Evolutionary conservation across 2,113 vertebrate species (phyloP).

Genomic region (Trogon surrucura): DNA sequence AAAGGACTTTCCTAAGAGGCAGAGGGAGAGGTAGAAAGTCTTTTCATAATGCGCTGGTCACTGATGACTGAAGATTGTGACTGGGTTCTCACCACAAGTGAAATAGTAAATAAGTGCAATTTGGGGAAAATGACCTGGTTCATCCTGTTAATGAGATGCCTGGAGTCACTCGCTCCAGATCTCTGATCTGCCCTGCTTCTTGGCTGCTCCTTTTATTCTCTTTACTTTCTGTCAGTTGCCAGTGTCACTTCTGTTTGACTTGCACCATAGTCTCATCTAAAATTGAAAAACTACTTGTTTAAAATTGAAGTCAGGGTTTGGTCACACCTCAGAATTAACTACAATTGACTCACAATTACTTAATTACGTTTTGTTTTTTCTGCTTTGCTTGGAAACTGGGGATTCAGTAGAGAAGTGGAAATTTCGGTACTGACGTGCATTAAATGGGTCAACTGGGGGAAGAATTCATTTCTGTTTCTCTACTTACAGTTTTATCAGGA

Average conservation of each 20-base stretch:
- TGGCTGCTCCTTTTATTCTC: background rate
- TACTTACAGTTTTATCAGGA: background rate
- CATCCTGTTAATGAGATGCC: background rate
- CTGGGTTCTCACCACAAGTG: background rate
- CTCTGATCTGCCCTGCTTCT: background rate
- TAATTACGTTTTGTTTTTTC: background rate
- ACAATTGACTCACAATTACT: background rate
- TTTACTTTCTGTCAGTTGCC: background rate
- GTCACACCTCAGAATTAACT: background rate
- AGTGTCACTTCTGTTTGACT: background rate
- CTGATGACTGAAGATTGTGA: background rate
- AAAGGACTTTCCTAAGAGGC: background rate
- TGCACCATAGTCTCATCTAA: background rate
- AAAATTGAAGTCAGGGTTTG: background rate
- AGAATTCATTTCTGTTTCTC: background rate
- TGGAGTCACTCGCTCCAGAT: rapidly evolving
- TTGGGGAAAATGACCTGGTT: background rate
- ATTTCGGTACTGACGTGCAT: background rate
- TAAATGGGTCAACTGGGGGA: background rate
- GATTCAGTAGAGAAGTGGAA: background rate
- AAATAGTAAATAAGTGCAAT: background rate
- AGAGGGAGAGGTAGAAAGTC: background rate
- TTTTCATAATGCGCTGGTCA: background rate
- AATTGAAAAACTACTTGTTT: background rate
- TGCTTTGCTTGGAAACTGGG: background rate